Base-by-base conservation (phyloP, 2,888 invertebrate genomes). In the Ephialtes manifestator region DNA sequence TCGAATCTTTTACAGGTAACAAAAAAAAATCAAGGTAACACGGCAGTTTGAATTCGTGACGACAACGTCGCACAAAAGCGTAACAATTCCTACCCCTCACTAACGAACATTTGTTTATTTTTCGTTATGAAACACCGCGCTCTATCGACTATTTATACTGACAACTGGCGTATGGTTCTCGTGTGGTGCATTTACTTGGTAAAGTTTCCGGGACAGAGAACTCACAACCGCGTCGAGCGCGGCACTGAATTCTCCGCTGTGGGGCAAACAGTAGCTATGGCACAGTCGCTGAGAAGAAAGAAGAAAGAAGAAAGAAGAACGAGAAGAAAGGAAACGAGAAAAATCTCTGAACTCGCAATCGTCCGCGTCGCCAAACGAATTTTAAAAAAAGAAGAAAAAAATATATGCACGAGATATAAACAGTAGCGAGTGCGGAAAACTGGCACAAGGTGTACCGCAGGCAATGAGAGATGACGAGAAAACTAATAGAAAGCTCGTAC, bases 311-410 rank as follows among this genome's bases (percentile, higher is more conserved):
- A 48, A 70, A 77, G 35, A 35, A 35, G 10, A 39, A 39, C 39
- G 39, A 58, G 20, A 24, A 58, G 51, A 72, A 28, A 18, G 43
- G n/a, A 20, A 58, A 15, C 5, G 63, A 24, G 24, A 63, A 55
- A 79, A 74, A 83, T 63, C 46, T 70, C 55, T 28, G 74, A 63
- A 74, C 58, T 72, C 20, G 31, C 58, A 53, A 79, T 70, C 46
- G 68, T 83, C 15, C 53, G 48, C 8, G 18, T 58, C 18, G 46
- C 60, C 55, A 53, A 58, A 67, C 77, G 55, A 43, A 71, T 39
- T 39, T 39, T 1, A 35, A 35, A 35, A 35, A 35, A 35, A 4
- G 7, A 4, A 35, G 39, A 79, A 48, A 48, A 51, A 48, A 78
- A 51, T n/a, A 79, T 39, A 24, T 39, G 11, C 35, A 67, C 55